Percentiles rank a stretch among this genome's conserved stretches.
These are phyloP conservation scores for Valencia hispanica DNA, from an alignment of 2,797 vertebrate species.

Conservation along the genomic window DNA sequence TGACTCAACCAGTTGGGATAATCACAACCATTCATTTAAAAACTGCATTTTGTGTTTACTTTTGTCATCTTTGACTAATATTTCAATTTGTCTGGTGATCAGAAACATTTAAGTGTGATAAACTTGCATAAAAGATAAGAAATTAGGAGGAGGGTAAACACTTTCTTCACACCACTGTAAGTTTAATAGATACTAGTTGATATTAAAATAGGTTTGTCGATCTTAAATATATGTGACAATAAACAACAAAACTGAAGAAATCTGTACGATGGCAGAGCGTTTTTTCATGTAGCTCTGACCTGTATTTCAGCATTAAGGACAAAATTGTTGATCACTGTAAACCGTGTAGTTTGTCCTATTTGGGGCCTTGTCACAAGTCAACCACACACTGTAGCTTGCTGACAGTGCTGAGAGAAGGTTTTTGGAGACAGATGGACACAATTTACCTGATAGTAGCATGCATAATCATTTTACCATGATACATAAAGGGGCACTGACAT, in stretches of 20 bases:
- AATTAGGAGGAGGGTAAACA: too few relatives aligned
- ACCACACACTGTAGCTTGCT: conserved; percentile 13
- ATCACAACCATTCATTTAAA: too few relatives aligned
- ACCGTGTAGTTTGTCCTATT: conserved; percentile 11
- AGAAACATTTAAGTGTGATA: too few relatives aligned
- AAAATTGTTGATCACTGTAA: neutral
- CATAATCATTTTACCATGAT: conserved; percentile 44
- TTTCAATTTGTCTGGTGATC: too few relatives aligned
- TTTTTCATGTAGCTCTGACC: neutral
- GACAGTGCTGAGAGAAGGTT: conserved; percentile 2
- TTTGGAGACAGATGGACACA: conserved; percentile 15
- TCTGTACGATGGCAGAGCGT: neutral
- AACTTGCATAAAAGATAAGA: too few relatives aligned
- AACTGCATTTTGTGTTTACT: too few relatives aligned
- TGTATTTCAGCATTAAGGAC: neutral
- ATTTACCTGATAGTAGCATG: conserved; percentile 28
- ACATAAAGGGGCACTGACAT: conserved; percentile 37
- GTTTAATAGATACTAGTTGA: neutral
- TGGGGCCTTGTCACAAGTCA: neutral
- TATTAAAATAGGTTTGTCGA: neutral
- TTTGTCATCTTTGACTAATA: too few relatives aligned
- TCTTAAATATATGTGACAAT: neutral
- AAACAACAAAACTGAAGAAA: neutral
- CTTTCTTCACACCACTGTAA: too few relatives aligned
- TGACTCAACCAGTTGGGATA: too few relatives aligned